These are phyloP conservation scores for Procambarus virginalis DNA, from an alignment of 1,140 invertebrate species.

Conservation along the genomic window DNA sequence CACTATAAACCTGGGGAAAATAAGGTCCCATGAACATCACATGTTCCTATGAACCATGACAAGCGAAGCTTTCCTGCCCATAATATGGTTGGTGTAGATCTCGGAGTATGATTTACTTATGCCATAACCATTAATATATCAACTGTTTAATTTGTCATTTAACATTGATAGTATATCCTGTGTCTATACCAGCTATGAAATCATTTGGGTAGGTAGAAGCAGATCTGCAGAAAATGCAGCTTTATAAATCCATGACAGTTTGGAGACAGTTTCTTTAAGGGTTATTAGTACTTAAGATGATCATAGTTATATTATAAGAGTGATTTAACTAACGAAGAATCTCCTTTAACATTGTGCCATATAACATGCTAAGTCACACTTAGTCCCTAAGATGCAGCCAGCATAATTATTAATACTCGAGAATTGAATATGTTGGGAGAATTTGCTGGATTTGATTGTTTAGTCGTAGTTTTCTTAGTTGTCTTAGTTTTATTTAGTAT, in stretches of 20 bases:
- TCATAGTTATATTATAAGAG: conserved; percentile 61
- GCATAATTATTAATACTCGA: conserved; percentile 68
- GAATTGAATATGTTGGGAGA: conserved; percentile 64
- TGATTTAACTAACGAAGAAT: conserved; percentile 68
- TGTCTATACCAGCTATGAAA: neutral
- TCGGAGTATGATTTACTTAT: neutral
- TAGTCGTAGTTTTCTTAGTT: conserved; percentile 62
- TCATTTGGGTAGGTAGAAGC: conserved; percentile 20
- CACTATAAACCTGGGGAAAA: conserved; percentile 40
- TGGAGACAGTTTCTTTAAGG: conserved; percentile 66
- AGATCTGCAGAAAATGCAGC: conserved; percentile 63
- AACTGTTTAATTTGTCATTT: neutral
- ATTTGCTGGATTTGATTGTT: conserved; percentile 65
- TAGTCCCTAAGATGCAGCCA: conserved; percentile 65
- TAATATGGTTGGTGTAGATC: conserved; percentile 9
- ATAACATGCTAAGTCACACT: conserved; percentile 69
- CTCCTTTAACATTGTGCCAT: conserved; percentile 69
- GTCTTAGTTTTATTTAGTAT: conserved; percentile 59
- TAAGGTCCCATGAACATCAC: conserved; percentile 51
- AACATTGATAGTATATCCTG: neutral
- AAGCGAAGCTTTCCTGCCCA: conserved; percentile 49
- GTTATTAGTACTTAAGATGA: conserved; percentile 67
- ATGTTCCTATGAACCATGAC: conserved; percentile 68
- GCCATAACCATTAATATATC: conserved; percentile 6
- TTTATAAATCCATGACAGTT: conserved; percentile 65